Evolutionary conservation across 2,113 vertebrate genomes (phyloP), one percentile per base, ranked within the genome.

Genomic region (Diglossa brunneiventris): DNA sequence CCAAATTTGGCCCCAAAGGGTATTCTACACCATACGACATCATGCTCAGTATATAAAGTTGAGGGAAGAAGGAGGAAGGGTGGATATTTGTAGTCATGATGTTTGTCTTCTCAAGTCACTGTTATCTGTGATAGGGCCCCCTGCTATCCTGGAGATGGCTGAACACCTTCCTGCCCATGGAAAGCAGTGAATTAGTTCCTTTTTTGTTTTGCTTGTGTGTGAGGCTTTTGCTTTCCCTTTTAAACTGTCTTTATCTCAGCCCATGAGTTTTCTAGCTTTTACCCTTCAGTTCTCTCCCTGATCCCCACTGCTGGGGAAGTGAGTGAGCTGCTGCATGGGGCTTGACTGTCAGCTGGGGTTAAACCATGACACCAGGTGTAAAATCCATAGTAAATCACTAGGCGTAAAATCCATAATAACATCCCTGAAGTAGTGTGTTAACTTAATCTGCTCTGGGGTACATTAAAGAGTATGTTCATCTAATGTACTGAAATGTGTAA

Each of bases 321-420:
- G 41, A 62, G 23, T 23, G 11, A 63, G 30, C 1, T 1, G 24
- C 21, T 88, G 18, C 0, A 1, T 23, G 44, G 10, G 37, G 15
- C 58, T 73, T 64, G 21, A 27, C 37, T 73, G 50, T 49, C 5
- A 5, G 10, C 52, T 50, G 37, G 4, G 6, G 8, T 52, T 44
- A 66, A 73, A 66, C 22, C 8, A 11, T 12, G 7, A 35, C 41
- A 44, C 22, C 39, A 35, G 2, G 11, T 74, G 24, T 74, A 55
- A 91, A 86, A 83, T 74, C 13, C 1, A 0, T 62, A 73, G 26
- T 62, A 67, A n/a, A 49, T 70, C 41, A 50, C 22, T 42, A n/a
- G 3, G 7, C 79, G 22, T 79, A 49, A 92, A 89, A 87, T 83
- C 9, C 1, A 0, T 73, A 72, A 23, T 56, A 64, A 26, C 49